Conservation (phyloP, 2,797 vertebrate genomes). For the Carduelis carduelis region DNA sequence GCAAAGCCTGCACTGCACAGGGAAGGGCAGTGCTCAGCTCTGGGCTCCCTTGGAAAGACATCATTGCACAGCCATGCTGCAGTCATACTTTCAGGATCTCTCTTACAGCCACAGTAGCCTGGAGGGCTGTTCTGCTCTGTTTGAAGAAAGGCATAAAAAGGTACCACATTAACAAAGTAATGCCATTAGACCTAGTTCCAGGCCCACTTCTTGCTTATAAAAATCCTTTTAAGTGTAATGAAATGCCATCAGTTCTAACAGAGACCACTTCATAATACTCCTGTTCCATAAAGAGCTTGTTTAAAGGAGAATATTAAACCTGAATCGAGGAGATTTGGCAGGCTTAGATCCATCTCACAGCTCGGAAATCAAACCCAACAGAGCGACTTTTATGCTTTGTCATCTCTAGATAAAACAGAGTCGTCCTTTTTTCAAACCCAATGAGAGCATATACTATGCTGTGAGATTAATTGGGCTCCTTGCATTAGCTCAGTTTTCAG, state of each 20-base stretch:
- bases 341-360: neutral
- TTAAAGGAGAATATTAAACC: constrained; percentile 10
- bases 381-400: neutral
- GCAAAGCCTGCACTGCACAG: neutral
- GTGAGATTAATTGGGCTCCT: neutral
- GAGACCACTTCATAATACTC: neutral
- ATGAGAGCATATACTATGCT: neutral
- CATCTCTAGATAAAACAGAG: neutral
- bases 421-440: neutral
- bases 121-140: neutral
- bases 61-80: neutral
- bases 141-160: neutral
- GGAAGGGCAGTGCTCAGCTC: neutral
- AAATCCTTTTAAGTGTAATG: constrained; percentile 27
- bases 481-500: neutral
- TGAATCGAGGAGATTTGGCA: neutral
- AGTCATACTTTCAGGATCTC: neutral
- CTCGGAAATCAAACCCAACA: neutral
- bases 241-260: constrained; percentile 25
- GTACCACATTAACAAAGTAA: neutral
- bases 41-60: neutral
- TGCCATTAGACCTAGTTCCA: neutral
- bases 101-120: neutral
- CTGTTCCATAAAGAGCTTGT: neutral
- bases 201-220: neutral